phyloP scores from a whole-genome alignment of 2,888 invertebrate genomes.

The Ormyrus labotus region DNA sequence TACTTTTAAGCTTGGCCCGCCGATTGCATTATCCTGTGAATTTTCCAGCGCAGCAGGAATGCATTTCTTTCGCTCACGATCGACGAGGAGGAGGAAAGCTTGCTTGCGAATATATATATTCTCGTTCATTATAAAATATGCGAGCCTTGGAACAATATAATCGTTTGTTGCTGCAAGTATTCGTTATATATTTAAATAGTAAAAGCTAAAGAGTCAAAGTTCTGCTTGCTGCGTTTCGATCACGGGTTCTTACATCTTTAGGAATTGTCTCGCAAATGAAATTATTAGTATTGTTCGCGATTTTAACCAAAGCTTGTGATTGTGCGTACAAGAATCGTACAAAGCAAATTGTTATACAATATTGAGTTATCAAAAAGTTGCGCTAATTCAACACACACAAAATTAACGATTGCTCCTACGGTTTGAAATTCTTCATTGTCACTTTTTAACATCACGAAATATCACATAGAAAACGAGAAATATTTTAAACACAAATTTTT shows the following conservation, averaged over 20 bases:
- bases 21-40: conserved; percentile 30
- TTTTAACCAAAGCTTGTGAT: not conserved
- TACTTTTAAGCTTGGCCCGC: conserved; percentile 46
- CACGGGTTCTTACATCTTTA: too few species aligned
- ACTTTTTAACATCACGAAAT: too few species aligned
- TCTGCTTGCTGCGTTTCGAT: too few species aligned
- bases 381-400: too few species aligned
- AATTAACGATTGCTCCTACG: too few species aligned
- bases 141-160: not conserved
- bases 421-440: too few species aligned
- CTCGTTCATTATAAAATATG: not conserved
- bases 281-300: too few species aligned
- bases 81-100: conserved; percentile 30
- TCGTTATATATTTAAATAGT: conserved; percentile 7
- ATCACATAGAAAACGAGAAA: not conserved
- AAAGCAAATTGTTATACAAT: not conserved
- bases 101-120: not conserved
- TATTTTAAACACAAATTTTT: too few species aligned
- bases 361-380: not conserved
- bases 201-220: not conserved
- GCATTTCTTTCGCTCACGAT: not conserved
- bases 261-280: too few species aligned
- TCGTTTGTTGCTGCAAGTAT: conserved; percentile 1
- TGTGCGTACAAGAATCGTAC: not conserved
- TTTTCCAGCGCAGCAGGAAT: conserved; percentile 39